Evolutionary conservation across 2,797 vertebrate genomes (phyloP).

Genomic region (Halcyon smyrnensis): DNA sequence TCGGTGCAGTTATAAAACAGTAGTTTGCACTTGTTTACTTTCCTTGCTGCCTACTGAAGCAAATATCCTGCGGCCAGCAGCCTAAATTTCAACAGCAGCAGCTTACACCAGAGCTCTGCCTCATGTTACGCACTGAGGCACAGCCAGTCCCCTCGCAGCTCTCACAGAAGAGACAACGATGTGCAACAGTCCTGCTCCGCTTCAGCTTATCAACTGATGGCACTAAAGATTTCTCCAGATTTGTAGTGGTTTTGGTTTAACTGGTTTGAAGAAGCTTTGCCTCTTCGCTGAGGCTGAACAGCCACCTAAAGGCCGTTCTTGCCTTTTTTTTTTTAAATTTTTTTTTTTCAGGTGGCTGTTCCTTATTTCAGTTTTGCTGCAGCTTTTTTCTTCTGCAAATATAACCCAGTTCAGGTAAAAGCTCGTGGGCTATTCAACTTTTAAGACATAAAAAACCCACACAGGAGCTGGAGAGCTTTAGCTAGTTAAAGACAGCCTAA

Average conservation of each 20-base stretch:
- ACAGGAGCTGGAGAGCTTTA: background rate
- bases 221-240: background rate
- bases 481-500: background rate
- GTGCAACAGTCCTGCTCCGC: fast-evolving
- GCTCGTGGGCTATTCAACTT: background rate
- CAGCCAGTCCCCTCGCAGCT: background rate
- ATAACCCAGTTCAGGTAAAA: background rate
- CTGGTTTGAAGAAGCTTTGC: background rate
- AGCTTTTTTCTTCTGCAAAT: background rate
- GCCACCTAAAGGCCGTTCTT: background rate
- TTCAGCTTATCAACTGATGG: fast-evolving
- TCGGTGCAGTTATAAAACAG: background rate
- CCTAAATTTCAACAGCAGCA: background rate
- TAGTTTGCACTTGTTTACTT: background rate
- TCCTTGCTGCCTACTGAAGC: background rate
- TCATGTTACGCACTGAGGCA: background rate
- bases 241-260: background rate
- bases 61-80: background rate
- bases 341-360: background rate
- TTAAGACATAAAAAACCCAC: background rate
- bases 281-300: background rate
- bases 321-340: background rate
- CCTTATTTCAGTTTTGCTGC: background rate
- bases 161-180: background rate
- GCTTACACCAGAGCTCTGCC: background rate